Conservation (phyloP, 2,888 invertebrate genomes). For the Herminia tarsipennalis region DNA sequence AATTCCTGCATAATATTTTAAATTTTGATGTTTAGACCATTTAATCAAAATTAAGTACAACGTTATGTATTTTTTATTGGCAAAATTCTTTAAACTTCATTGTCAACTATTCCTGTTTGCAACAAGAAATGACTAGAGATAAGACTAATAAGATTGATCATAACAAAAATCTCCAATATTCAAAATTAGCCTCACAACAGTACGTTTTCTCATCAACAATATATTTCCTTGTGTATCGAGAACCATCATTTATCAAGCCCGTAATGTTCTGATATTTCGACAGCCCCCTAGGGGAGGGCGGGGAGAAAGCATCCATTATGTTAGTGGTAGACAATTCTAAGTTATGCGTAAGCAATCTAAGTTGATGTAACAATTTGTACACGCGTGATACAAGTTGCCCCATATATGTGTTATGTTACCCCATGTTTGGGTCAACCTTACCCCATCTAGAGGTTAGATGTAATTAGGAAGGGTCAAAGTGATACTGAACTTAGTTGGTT, state of each 20-base stretch:
- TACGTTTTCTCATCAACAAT: constrained; percentile 16
- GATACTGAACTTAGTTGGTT: background rate
- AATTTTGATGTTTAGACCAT: too few species aligned
- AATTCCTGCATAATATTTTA: too few species aligned
- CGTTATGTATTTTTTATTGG: too few species aligned
- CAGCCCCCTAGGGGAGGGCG: constrained; percentile 5
- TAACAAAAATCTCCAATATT: background rate
- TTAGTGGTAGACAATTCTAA: constrained; percentile 39
- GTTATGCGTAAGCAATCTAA: constrained; percentile 52
- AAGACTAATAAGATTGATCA: background rate
- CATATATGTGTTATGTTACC: background rate
- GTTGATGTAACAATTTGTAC: constrained; percentile 42
- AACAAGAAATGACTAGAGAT: background rate
- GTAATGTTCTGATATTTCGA: constrained; percentile 45
- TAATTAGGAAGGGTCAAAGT: constrained; percentile 4
- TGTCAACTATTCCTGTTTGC: too few species aligned
- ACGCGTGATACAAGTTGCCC: constrained; percentile 5
- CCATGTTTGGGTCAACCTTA: background rate
- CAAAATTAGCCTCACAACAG: constrained; percentile 1
- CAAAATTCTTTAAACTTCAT: too few species aligned
- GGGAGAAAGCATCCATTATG: constrained; percentile 36
- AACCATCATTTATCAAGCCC: constrained; percentile 41
- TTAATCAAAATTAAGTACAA: too few species aligned
- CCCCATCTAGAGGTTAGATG: background rate
- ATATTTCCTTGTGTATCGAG: constrained; percentile 19